Evolutionary conservation across 2,797 vertebrate species (phyloP).

Genomic region (Macrochelys suwanniensis): DNA sequence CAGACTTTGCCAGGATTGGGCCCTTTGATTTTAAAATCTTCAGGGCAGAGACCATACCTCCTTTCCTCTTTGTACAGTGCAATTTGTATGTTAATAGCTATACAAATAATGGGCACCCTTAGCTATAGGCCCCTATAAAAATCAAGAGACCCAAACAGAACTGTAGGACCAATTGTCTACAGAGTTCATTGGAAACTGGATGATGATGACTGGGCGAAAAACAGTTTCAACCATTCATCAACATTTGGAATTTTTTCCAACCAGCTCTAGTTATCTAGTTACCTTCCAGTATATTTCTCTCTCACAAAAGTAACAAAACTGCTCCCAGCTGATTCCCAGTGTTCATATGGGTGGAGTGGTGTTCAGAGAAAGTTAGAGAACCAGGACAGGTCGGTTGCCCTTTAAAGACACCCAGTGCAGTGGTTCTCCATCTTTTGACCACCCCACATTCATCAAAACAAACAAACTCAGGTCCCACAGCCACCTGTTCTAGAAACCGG

Average conservation of each 20-base stretch:
- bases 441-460: background rate
- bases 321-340: background rate
- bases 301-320: background rate
- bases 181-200: slow-evolving; percentile 16
- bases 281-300: background rate
- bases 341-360: background rate
- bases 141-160: background rate
- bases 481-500: background rate
- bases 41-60: slow-evolving; percentile 15
- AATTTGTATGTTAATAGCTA: background rate
- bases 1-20: background rate
- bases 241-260: slow-evolving; percentile 38
- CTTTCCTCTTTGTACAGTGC: background rate
- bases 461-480: background rate
- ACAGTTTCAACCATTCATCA: background rate
- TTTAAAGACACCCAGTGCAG: background rate
- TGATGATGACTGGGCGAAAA: slow-evolving; percentile 38
- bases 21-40: slow-evolving; percentile 36
- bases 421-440: background rate
- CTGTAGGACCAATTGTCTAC: slow-evolving; percentile 51
- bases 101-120: slow-evolving; percentile 31
- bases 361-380: background rate
- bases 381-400: background rate
- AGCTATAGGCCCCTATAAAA: slow-evolving; percentile 40
- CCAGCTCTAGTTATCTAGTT: background rate